Percentiles rank a stretch among this genome's conserved stretches.
Conservation (phyloP, 2,113 vertebrate genomes). For the Lathamus discolor region DNA sequence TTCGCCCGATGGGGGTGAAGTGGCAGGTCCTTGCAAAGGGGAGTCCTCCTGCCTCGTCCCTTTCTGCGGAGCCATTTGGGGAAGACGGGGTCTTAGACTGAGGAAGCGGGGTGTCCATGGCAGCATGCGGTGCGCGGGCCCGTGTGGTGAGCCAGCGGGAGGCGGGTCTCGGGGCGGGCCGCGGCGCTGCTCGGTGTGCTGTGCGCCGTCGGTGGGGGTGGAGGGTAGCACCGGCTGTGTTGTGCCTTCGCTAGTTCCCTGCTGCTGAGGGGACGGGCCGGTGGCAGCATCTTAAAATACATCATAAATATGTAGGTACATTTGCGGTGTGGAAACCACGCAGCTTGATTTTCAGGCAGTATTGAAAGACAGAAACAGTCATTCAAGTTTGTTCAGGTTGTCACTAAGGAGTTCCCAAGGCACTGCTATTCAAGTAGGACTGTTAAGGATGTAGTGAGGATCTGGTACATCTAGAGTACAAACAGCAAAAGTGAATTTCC, state of each 20-base stretch:
- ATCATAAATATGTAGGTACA: neutral
- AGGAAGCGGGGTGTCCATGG: too few relatives aligned
- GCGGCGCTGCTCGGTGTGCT: neutral
- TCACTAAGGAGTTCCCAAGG: neutral
- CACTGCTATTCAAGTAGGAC: neutral
- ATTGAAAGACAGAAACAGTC: neutral
- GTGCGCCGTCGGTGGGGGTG: rapidly evolving
- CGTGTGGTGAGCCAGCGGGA: rapidly evolving
- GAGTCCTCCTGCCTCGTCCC: too few relatives aligned
- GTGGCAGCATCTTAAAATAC: neutral
- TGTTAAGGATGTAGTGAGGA: neutral
- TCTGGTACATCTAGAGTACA: neutral
- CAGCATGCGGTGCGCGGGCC: neutral
- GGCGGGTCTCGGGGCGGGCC: neutral
- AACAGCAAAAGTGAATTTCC: neutral
- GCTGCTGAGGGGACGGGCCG: too few relatives aligned
- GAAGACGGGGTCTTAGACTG: neutral
- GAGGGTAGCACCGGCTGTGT: too few relatives aligned
- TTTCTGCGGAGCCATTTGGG: neutral
- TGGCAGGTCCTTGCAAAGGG: rapidly evolving
- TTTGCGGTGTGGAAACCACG: neutral
- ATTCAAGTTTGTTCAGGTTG: neutral
- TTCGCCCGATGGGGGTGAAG: rapidly evolving
- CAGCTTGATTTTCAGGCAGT: neutral
- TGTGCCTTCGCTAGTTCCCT: rapidly evolving